These are phyloP conservation scores for Burhinus bistriatus DNA, from an alignment of 2,113 vertebrate species.

Conservation along the genomic window DNA sequence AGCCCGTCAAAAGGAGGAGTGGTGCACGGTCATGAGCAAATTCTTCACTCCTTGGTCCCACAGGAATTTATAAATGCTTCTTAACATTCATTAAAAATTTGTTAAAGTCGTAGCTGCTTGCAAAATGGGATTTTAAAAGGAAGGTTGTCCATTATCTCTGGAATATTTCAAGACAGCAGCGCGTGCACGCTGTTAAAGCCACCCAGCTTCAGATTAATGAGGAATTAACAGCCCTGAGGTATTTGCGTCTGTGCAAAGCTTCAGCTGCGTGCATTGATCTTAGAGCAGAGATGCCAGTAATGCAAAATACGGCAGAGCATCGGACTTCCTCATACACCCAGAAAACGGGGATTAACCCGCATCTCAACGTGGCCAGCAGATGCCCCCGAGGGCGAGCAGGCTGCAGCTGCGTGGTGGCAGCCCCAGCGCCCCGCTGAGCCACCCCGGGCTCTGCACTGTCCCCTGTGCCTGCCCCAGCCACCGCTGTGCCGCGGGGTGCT, in stretches of 20 bases:
- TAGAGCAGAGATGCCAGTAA: rapidly evolving
- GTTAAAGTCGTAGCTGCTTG: not conserved
- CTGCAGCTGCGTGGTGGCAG: not conserved
- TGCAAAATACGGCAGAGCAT: not conserved
- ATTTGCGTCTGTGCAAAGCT: not conserved
- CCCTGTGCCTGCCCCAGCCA: too few species aligned
- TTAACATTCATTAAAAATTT: rapidly evolving
- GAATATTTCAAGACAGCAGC: not conserved
- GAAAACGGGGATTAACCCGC: not conserved
- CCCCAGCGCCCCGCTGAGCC: not conserved
- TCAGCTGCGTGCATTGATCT: rapidly evolving
- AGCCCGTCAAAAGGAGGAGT: not conserved
- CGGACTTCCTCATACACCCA: rapidly evolving
- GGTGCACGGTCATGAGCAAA: not conserved
- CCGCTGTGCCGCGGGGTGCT: rapidly evolving
- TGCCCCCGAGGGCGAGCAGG: not conserved
- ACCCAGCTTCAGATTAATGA: not conserved
- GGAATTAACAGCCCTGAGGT: not conserved
- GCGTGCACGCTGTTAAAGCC: rapidly evolving
- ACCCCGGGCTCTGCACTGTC: rapidly evolving
- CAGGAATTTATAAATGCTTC: not conserved
- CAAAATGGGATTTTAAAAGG: not conserved
- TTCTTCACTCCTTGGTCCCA: not conserved
- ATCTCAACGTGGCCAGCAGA: not conserved
- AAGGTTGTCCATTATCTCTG: not conserved